Evolutionary conservation across 2,888 invertebrate species (phyloP).

Genomic region (Conus canariensis): DNA sequence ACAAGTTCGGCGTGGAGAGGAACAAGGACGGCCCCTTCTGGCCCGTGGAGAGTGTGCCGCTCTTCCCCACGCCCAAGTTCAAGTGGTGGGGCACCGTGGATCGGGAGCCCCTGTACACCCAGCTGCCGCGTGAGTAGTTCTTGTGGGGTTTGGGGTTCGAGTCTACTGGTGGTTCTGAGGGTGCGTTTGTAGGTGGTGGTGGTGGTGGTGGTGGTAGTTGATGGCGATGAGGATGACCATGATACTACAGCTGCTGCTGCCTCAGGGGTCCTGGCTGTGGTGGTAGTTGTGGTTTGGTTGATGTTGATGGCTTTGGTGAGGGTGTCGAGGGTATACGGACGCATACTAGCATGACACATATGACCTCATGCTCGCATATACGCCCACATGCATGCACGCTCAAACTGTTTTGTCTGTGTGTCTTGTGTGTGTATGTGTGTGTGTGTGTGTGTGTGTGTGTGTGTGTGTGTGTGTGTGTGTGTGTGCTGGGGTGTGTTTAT

Average conservation of each 20-base stretch:
- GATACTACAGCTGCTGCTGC: too few relatives aligned
- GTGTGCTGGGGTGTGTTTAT: too few relatives aligned
- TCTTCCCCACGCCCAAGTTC: conserved; percentile 73
- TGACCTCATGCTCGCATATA: too few relatives aligned
- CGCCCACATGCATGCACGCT: too few relatives aligned
- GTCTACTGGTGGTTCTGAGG: too few relatives aligned
- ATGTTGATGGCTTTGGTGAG: not conserved
- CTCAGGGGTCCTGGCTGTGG: too few relatives aligned
- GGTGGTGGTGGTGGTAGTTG: too few relatives aligned
- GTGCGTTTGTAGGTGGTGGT: not conserved
- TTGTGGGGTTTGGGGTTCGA: not conserved
- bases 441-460: too few relatives aligned
- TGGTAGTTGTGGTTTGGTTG: not conserved
- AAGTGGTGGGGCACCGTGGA: conserved; percentile 54
- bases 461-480: too few relatives aligned
- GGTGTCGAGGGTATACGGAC: not conserved
- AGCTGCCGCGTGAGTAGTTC: conserved; percentile 56
- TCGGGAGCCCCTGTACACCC: conserved; percentile 66
- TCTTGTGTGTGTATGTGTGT: too few relatives aligned
- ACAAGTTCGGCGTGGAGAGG: conserved; percentile 73
- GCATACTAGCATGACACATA: too few relatives aligned
- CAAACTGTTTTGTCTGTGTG: too few relatives aligned
- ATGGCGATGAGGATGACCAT: not conserved
- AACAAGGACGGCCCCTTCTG: conserved; percentile 77
- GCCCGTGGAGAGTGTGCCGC: conserved; percentile 74